Evolutionary conservation across 2,888 invertebrate species (phyloP), one percentile per base, ranked within the genome.

Genomic region (Liodrosophila aerea): DNA sequence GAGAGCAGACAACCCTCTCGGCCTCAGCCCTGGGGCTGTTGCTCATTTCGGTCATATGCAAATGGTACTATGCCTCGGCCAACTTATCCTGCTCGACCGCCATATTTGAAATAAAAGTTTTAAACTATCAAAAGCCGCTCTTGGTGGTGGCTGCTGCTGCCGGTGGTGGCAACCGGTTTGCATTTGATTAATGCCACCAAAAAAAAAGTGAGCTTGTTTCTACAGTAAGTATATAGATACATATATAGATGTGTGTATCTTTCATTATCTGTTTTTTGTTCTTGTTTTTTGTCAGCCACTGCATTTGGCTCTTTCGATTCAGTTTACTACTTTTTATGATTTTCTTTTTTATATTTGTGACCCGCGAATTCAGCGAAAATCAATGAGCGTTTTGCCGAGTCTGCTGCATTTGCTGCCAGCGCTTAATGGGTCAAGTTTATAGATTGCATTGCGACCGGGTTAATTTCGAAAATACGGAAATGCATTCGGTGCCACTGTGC

Each of bases 361-460:
- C n/a, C 9, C 4, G 52, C 46, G 22, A 34, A 37, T 39, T 66
- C 63, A 68, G 68, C 67, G 44, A 68, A 68, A 65, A 65, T 60
- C 65, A 65, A 64, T 59, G 58, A 64, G 7, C 9, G 4, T 4
- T 37, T 16, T n/a, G 3, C 37, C 16, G 9, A n/a, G 29, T 61
- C 18, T 8, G 49, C 45, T n/a, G n/a, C 62, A 71, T 61, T 61
- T n/a, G n/a, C n/a, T n/a, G n/a, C n/a, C n/a, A n/a, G n/a, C n/a
- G n/a, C n/a, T 77, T 73, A 71, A 72, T 78, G 65, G 78, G 78
- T 78, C 78, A 78, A 78, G 78, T 78, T 78, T 78, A 78, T 78
- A 77, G 76, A 78, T 82, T 78, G 83, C 82, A 77, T 73, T 75
- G 73, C 60, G 52, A 70, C 60, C 64, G 60, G 47, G 63, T 71